Conservation (phyloP, 2,888 invertebrate genomes). For the Gymnocheta viridis region DNA sequence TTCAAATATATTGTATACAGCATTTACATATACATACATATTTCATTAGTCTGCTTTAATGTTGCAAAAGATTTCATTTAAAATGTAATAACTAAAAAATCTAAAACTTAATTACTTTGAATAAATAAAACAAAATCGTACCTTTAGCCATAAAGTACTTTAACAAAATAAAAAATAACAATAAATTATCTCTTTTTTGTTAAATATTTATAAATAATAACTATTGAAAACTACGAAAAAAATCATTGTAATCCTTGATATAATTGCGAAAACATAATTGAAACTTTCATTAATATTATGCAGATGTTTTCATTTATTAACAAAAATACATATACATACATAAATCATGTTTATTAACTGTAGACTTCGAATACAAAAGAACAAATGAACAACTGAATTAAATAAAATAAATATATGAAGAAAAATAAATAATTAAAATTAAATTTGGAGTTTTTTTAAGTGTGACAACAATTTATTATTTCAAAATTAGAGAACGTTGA, state of each 20-base stretch:
- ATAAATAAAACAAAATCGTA: constrained; percentile 46
- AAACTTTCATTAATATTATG: constrained; percentile 54
- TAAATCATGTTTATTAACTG: constrained; percentile 54
- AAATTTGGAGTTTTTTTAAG: not conserved
- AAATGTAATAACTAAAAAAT: not conserved
- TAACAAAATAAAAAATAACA: constrained; percentile 40
- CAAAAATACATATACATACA: not conserved
- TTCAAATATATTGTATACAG: not conserved
- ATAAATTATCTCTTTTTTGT: constrained; percentile 57
- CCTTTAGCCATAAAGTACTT: constrained; percentile 67
- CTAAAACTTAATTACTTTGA: not conserved
- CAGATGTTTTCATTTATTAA: constrained; percentile 45
- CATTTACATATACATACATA: constrained; percentile 3
- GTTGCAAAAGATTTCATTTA: constrained; percentile 25
- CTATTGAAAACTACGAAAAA: constrained; percentile 39
- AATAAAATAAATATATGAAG: constrained; percentile 57
- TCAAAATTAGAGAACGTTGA: no score
- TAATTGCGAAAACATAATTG: not conserved
- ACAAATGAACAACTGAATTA: constrained; percentile 55
- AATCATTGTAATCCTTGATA: constrained; percentile 41
- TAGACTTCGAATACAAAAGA: constrained; percentile 49
- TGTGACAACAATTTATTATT: not conserved
- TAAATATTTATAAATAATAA: constrained; percentile 50
- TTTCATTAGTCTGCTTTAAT: constrained; percentile 44
- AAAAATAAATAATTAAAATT: constrained; percentile 8